phyloP scores from a whole-genome alignment of 1,140 invertebrate species.

The Fragariocoptes setiger region DNA sequence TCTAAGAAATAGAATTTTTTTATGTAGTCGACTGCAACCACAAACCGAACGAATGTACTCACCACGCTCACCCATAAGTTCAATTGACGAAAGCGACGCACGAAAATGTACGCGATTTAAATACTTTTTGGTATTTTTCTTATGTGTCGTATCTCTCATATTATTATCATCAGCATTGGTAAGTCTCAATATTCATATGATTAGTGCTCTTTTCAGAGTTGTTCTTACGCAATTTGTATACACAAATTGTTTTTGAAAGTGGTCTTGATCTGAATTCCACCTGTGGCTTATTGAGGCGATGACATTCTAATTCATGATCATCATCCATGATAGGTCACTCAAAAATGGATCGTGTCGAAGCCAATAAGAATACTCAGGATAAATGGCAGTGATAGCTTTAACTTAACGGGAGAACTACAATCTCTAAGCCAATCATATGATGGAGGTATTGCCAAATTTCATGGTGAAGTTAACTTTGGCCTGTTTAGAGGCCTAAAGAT shows the following conservation, averaged over 20 bases:
- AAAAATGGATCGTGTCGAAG: background rate
- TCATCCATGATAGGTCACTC: background rate
- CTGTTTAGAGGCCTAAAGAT: background rate
- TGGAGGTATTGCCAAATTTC: background rate
- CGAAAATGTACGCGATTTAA: too few relatives aligned
- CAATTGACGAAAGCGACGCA: background rate
- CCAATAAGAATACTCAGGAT: background rate
- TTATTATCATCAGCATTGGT: background rate
- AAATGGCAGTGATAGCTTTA: background rate
- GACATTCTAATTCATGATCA: background rate
- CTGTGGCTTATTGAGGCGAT: background rate
- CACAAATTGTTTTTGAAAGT: background rate
- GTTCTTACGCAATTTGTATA: too few relatives aligned
- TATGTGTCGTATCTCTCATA: background rate
- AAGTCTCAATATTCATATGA: background rate
- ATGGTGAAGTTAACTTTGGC: background rate
- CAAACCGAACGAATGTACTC: background rate
- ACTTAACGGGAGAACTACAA: background rate
- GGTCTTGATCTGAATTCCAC: background rate
- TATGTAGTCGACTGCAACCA: too few relatives aligned
- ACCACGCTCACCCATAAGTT: background rate
- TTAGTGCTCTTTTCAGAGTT: too few relatives aligned
- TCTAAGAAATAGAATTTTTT: too few relatives aligned
- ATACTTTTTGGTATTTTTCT: too few relatives aligned
- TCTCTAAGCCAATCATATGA: background rate